A percentile compares a stretch with the other conserved stretches of the same genome.
Conservation (phyloP, 2,113 vertebrate genomes). For the Sitta europaea region DNA sequence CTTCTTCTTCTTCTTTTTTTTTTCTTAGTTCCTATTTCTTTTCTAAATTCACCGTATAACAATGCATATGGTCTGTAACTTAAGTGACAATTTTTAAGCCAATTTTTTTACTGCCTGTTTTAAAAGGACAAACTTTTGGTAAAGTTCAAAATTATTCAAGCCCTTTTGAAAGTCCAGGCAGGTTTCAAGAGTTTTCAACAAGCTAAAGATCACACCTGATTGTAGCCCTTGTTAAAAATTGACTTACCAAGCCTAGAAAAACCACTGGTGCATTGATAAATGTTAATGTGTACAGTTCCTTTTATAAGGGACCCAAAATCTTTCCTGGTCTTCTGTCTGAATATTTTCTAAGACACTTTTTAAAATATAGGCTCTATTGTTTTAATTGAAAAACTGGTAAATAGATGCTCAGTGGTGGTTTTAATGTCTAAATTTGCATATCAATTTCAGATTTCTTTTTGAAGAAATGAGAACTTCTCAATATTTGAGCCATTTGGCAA, state of each 20-base stretch:
- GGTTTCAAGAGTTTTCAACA: neutral
- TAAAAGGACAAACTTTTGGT: neutral
- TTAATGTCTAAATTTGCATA: neutral
- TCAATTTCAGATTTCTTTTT: neutral
- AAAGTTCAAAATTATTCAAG: neutral
- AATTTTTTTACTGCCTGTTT: neutral
- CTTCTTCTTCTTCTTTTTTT: no score
- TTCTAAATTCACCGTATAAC: neutral
- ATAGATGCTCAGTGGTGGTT: neutral
- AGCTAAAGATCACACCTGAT: neutral
- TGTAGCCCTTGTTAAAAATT: neutral
- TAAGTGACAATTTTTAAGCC: neutral
- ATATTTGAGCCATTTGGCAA: neutral
- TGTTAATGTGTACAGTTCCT: neutral
- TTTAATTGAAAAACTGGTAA: neutral
- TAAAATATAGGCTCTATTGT: neutral
- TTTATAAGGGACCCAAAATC: neutral
- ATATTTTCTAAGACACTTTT: neutral
- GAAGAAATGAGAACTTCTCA: neutral
- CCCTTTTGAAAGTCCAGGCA: neutral
- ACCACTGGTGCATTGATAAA: neutral
- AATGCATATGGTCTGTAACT: neutral
- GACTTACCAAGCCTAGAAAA: neutral
- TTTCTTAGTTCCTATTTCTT: neutral
- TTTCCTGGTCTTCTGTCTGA: neutral